These are phyloP conservation scores for Lasioglossum albipes DNA, from an alignment of 1,140 invertebrate species.

Conservation along the genomic window DNA sequence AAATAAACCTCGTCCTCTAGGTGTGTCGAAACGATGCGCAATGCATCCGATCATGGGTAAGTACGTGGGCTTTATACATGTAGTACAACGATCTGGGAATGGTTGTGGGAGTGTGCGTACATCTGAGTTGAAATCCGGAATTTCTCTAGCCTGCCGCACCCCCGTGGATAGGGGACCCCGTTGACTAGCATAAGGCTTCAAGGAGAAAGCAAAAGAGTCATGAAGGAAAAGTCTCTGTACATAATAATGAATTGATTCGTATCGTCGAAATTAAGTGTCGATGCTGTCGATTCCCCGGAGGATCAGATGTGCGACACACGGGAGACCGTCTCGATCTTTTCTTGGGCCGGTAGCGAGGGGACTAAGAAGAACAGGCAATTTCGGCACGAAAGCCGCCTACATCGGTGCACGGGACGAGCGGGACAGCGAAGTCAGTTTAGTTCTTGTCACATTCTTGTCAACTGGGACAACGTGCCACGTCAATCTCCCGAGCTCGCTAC, in stretches of 20 bases:
- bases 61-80: too few species aligned
- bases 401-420: constrained; percentile 50
- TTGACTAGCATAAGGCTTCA: too few species aligned
- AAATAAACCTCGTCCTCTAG: too few species aligned
- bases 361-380: constrained; percentile 59
- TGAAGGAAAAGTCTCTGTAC: too few species aligned
- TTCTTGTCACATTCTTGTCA: constrained; percentile 81
- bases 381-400: constrained; percentile 46
- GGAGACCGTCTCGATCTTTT: neutral
- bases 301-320: neutral
- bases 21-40: too few species aligned
- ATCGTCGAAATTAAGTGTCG: neutral
- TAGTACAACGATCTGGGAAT: too few species aligned
- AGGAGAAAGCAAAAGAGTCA: too few species aligned
- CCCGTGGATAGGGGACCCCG: too few species aligned
- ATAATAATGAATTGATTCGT: neutral
- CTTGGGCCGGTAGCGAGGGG: constrained; percentile 4
- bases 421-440: constrained; percentile 75
- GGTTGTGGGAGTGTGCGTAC: too few species aligned
- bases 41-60: too few species aligned
- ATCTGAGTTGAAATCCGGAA: too few species aligned
- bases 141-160: too few species aligned
- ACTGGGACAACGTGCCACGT: constrained; percentile 77
- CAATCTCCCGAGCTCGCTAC: constrained; percentile 76
- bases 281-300: neutral